phyloP scores from a whole-genome alignment of 2,888 invertebrate species.

The Venusia cambrica region DNA sequence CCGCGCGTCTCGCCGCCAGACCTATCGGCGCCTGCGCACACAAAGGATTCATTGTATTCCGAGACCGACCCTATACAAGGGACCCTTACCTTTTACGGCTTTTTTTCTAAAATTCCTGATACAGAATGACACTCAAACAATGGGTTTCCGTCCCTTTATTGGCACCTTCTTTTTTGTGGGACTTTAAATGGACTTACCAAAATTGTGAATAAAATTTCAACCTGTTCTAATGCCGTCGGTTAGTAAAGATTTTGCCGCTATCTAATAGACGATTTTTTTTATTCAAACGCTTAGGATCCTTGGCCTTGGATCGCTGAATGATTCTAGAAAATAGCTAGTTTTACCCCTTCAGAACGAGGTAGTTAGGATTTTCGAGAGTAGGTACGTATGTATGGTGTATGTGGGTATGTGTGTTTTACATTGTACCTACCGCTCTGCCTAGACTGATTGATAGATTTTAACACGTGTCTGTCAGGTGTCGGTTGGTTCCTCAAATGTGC shows the following conservation, averaged over 20 bases:
- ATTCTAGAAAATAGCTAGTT: too few relatives aligned
- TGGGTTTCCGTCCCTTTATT: slow-evolving; percentile 81
- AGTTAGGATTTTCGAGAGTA: too few relatives aligned
- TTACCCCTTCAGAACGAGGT: too few relatives aligned
- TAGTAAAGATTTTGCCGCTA: slow-evolving; percentile 36
- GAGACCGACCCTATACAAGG: slow-evolving; percentile 60
- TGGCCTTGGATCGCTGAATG: too few relatives aligned
- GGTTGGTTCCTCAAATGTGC: too few relatives aligned
- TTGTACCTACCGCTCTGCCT: too few relatives aligned
- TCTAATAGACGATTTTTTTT: too few relatives aligned
- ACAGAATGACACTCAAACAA: slow-evolving; percentile 76
- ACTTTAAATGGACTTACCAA: slow-evolving; percentile 67
- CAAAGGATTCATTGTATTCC: slow-evolving; percentile 76
- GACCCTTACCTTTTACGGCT: slow-evolving; percentile 59
- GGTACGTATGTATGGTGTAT: too few relatives aligned
- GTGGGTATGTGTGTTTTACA: too few relatives aligned
- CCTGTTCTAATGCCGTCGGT: slow-evolving; percentile 59
- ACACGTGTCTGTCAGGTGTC: too few relatives aligned
- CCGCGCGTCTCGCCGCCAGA: slow-evolving; percentile 54
- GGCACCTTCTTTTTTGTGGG: slow-evolving; percentile 78
- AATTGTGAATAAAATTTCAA: slow-evolving; percentile 67
- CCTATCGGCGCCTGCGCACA: slow-evolving; percentile 75
- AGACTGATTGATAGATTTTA: too few relatives aligned
- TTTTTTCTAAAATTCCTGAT: slow-evolving; percentile 72
- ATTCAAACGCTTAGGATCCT: too few relatives aligned